A percentile compares a stretch with the other conserved stretches of the same genome.
Conservation (phyloP, 2,888 invertebrate genomes). For the Globia sparganii region DNA sequence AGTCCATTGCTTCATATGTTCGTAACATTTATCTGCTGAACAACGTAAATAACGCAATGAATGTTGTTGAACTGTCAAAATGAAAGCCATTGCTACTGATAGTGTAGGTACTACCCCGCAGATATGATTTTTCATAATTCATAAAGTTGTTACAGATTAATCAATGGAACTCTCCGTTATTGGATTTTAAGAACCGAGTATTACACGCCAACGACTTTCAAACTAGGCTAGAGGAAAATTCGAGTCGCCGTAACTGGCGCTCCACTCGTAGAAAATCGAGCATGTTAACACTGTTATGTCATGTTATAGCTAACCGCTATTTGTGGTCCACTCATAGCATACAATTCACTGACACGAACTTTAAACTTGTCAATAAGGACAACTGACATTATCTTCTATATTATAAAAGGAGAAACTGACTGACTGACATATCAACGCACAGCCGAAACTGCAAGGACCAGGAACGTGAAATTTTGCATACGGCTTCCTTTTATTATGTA, state of each 20-base stretch:
- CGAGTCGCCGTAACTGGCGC: conserved; percentile 28
- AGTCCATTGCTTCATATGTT: too few species aligned
- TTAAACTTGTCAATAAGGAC: conserved; percentile 38
- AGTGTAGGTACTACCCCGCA: too few species aligned
- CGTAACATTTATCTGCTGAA: too few species aligned
- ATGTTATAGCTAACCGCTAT: conserved; percentile 43
- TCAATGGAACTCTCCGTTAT: background rate
- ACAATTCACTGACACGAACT: conserved; percentile 1
- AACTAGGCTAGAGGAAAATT: background rate
- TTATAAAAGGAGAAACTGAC: too few species aligned
- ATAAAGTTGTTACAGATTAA: background rate
- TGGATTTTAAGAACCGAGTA: background rate
- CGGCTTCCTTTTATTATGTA: too few species aligned
- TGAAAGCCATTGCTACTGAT: too few species aligned
- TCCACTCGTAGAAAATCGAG: conserved; percentile 40
- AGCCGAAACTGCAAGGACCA: too few species aligned
- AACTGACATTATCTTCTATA: background rate
- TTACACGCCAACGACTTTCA: background rate
- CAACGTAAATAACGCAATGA: too few species aligned
- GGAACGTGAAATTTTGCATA: too few species aligned
- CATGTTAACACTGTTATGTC: conserved; percentile 44
- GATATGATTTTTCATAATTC: background rate
- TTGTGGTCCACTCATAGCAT: background rate
- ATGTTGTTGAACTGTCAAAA: too few species aligned
- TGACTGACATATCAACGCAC: too few species aligned